Evolutionary conservation across 2,888 invertebrate species (phyloP), one percentile per base, ranked within the genome.

Genomic region (Mythimna vitellina): DNA sequence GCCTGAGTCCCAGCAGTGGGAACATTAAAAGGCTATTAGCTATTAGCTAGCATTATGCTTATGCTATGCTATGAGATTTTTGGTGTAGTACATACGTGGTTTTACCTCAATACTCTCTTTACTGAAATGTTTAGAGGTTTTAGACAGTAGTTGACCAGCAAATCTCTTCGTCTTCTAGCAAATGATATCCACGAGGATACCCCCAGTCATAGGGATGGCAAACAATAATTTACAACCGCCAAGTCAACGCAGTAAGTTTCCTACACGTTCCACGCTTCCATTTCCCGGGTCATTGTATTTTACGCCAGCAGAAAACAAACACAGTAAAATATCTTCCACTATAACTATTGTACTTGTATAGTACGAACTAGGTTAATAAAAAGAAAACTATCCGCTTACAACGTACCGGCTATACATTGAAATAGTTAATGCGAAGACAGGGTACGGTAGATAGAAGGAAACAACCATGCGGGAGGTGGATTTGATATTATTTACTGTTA

Each of bases 391-490:
- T 67, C n/a, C 54, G 35, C 74, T 74, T 82, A 65, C 80, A 84
- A 79, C 82, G 81, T 85, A 74, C 73, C 75, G 54, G 78, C 82
- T 78, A 78, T 87, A 84, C 80, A 82, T 88, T 86, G 81, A 84
- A 86, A 89, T 88, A 89, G 81, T 89, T 87, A 85, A 87, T 83
- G 82, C 78, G 84, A 85, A 88, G 87, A 87, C 80, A 87, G 83
- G 71, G 82, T 70, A 76, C 66, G 53, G 38, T 35, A 73, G 76
- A 78, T 17, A 25, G 25, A 58, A 68, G 54, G 58, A 70, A 74
- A 35, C 42, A 22, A 61, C 5, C 14, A 70, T 73, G 56, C 29
- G 20, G 57, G 78, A 81, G 67, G 35, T 0, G 20, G 12, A 7
- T 56, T 54, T 61, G 20, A 35, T 35, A 20, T 10, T 29, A 29